Evolutionary conservation across 2,888 invertebrate genomes (phyloP), one percentile per base, ranked within the genome.

Genomic region (Eilema sororculum): DNA sequence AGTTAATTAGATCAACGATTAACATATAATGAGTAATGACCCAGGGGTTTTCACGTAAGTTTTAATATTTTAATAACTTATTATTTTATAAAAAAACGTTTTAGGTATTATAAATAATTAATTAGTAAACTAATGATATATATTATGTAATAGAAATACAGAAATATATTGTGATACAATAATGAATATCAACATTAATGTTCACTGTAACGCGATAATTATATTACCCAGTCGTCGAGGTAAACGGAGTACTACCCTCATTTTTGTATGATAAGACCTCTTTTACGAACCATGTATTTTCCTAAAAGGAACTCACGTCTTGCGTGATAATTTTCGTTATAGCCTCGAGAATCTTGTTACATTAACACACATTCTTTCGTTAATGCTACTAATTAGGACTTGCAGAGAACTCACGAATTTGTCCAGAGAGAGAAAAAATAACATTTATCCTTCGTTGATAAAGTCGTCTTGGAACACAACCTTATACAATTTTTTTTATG

Each of bases 401-500:
- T 68, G 41, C 20, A 9, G 16, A 61, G 16, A 41, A 22, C 46
- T 41, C 16, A 37, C 59, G 25, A 65, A 52, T 65, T 41, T 20
- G 25, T 57, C 20, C 22, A 12, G 16, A 59, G 16, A 52, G 5
- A 52, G 8, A 24, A 37, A 52, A 64, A 70, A 66, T 37, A 52
- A 64, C 68, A 66, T 37, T n/a, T 56, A 52, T 30, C 16, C 63
- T 65, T 2, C 33, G 46, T 65, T 33, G 16, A 63, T 65, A 72
- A 67, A 58, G 74, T 66, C 10, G 20, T 28, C 61, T 62, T 37
- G n/a, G 41, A 46, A 73, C 28, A 41, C 60, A 60, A 69, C n/a
- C 25, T 65, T 68, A 69, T 75, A 75, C 71, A 68, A 28, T 22
- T 28, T 80, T 82, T 78, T 80, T 82, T 78, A 82, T 76, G 25